Evolutionary conservation across 2,888 invertebrate genomes (phyloP).

Genomic region (Ferrisia virgata): DNA sequence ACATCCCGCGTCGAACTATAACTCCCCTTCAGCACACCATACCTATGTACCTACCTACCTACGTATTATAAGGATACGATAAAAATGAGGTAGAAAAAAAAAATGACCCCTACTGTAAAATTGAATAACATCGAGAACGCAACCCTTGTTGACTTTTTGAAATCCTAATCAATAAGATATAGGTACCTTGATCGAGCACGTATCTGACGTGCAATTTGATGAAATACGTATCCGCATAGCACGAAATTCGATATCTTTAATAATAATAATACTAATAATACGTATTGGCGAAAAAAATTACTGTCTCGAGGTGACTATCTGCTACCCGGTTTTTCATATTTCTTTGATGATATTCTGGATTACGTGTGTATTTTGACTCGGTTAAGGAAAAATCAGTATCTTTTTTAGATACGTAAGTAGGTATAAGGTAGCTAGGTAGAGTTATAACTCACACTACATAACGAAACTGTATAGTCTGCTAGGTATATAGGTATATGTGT

Average conservation of each 20-base stretch:
- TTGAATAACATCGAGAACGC: neutral
- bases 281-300: neutral
- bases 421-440: no score
- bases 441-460: no score
- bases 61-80: neutral
- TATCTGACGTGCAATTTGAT: constrained; percentile 3
- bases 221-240: no score
- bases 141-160: constrained; percentile 20
- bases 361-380: neutral
- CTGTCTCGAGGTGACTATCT: neutral
- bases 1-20: neutral
- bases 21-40: neutral
- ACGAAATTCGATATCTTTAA: neutral
- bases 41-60: no score
- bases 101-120: neutral
- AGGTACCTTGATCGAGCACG: neutral
- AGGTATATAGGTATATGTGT: no score
- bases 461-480: no score
- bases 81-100: neutral
- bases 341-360: neutral
- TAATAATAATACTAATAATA: no score
- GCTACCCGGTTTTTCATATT: neutral
- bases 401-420: no score
- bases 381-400: no score
- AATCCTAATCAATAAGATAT: constrained; percentile 6